Percentiles rank a stretch among this genome's conserved stretches.
Conservation (phyloP, 2,797 vertebrate genomes). For the Sus cebifrons region DNA sequence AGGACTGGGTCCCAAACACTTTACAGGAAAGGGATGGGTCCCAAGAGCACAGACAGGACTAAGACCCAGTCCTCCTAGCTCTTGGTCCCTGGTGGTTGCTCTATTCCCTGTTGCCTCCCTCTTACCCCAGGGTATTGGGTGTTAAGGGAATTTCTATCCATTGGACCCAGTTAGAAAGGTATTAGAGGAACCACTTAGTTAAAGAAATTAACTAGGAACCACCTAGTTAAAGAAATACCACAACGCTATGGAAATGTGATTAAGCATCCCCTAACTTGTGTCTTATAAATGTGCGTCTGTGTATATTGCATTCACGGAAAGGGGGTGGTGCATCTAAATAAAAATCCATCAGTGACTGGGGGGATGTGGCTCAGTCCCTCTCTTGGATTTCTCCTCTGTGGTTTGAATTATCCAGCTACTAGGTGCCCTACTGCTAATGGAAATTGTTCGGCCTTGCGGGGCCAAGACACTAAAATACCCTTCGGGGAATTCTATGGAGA, state of each 20-base stretch:
- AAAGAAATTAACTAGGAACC: neutral
- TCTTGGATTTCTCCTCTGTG: neutral
- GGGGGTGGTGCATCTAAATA: neutral
- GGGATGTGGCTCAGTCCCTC: neutral
- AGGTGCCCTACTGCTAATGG: neutral
- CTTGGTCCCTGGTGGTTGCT: neutral
- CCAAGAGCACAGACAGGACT: neutral
- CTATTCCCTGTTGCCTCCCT: neutral
- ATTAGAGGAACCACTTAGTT: neutral
- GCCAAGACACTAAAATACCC: neutral
- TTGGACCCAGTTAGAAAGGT: slow-evolving; percentile 18
- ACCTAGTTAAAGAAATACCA: neutral
- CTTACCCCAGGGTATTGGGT: neutral
- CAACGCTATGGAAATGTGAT: neutral
- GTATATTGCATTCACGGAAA: neutral
- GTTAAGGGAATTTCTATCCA: neutral
- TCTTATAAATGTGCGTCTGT: neutral
- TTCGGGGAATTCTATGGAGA: neutral
- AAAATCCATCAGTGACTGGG: neutral
- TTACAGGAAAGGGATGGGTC: neutral
- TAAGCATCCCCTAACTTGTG: neutral
- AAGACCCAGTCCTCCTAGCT: neutral
- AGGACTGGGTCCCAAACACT: neutral
- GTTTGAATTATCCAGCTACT: neutral
- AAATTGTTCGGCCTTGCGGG: neutral